Evolutionary conservation across 2,888 invertebrate species (phyloP).

Genomic region (Drosophila pseudotakahashii): DNA sequence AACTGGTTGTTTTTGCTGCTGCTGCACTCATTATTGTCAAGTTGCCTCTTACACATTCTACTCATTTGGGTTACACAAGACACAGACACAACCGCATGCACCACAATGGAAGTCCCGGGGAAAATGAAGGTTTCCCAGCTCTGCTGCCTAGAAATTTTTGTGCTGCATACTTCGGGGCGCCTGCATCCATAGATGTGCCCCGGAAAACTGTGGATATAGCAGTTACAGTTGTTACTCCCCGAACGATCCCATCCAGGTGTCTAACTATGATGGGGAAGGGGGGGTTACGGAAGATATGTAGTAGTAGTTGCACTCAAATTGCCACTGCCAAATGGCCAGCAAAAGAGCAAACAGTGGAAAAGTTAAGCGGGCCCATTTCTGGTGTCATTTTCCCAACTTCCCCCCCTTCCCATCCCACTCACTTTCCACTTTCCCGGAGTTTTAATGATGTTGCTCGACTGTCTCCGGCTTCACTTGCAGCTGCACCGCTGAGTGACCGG

Average conservation of each 20-base stretch:
- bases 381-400: slow-evolving; percentile 37
- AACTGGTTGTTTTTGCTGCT: slow-evolving; percentile 28
- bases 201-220: slow-evolving; percentile 14
- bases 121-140: slow-evolving; percentile 5
- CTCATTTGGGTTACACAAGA: slow-evolving; percentile 50
- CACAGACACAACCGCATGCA: slow-evolving; percentile 17
- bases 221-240: slow-evolving; percentile 11
- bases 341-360: slow-evolving; percentile 56
- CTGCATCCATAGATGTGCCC: slow-evolving; percentile 25
- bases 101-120: slow-evolving; percentile 25
- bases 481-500: slow-evolving; percentile 62
- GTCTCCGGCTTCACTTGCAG: slow-evolving; percentile 55
- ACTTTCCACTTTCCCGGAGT: slow-evolving; percentile 33
- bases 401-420: too few relatives aligned
- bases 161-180: slow-evolving; percentile 11
- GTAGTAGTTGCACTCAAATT: slow-evolving; percentile 29
- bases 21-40: slow-evolving; percentile 58
- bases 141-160: slow-evolving; percentile 3
- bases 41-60: slow-evolving; percentile 55
- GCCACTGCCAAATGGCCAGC: slow-evolving; percentile 45
- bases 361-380: slow-evolving; percentile 66
- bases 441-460: slow-evolving; percentile 71
- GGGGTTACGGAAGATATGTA: background rate
- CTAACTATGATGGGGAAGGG: background rate
- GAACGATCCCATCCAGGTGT: slow-evolving; percentile 22